phyloP scores from a whole-genome alignment of 1,140 invertebrate species.

The Planococcus citri region DNA sequence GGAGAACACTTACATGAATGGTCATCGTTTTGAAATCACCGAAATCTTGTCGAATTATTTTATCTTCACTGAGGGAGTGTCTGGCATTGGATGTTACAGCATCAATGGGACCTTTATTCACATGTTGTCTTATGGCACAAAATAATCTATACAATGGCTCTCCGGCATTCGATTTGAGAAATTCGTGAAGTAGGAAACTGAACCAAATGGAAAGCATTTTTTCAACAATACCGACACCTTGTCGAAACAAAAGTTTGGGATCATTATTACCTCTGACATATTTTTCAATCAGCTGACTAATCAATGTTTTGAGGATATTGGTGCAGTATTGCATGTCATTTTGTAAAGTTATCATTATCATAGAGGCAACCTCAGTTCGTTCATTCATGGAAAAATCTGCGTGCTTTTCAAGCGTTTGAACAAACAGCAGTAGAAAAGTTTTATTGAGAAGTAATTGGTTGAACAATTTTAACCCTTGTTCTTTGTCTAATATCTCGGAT shows the following conservation, averaged over 20 bases:
- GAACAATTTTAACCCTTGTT: constrained; percentile 86
- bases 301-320: constrained; percentile 93
- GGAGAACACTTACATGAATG: constrained; percentile 84
- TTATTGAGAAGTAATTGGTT: constrained; percentile 95
- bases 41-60: constrained; percentile 94
- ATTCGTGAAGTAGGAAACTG: constrained; percentile 95
- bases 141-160: constrained; percentile 95
- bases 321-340: constrained; percentile 99
- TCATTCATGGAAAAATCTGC: constrained; percentile 81
- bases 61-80: constrained; percentile 96
- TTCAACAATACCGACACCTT: constrained; percentile 97
- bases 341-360: constrained; percentile 98
- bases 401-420: constrained; percentile 93
- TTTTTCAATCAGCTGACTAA: constrained; percentile 92
- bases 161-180: constrained; percentile 89
- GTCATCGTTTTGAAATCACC: constrained; percentile 84
- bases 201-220: constrained; percentile 99
- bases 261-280: constrained; percentile 97
- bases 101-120: constrained; percentile 98
- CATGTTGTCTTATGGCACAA: constrained; percentile 97
- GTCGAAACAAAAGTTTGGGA: constrained; percentile 84
- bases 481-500: constrained; percentile 74
- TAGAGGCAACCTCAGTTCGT: constrained; percentile 90
- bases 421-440: constrained; percentile 92
- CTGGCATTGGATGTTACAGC: constrained; percentile 94